These are phyloP conservation scores for Oplegnathus fasciatus DNA, from an alignment of 2,113 vertebrate species.

Conservation along the genomic window DNA sequence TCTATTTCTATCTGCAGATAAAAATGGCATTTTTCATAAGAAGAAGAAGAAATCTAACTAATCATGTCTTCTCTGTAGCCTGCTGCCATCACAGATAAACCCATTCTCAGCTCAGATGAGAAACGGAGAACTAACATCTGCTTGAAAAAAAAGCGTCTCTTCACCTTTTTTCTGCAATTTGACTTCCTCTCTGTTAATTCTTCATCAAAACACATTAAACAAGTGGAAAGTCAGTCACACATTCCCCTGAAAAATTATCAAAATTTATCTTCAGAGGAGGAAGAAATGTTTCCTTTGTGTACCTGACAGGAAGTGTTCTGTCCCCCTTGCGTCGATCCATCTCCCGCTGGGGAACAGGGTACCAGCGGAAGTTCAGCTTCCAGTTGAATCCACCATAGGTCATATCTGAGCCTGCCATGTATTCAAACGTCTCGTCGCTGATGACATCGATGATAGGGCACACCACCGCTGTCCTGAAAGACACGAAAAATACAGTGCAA, in stretches of 20 bases:
- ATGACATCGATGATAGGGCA: constrained; percentile 99
- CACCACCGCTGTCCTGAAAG: constrained; percentile 92
- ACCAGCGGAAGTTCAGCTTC: constrained; percentile 99
- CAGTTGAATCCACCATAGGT: constrained; percentile 99
- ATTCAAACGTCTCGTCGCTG: constrained; percentile 98
- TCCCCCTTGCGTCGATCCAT: constrained; percentile 98
- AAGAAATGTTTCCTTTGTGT: constrained; percentile 32
- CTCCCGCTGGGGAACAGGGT: constrained; percentile 96
- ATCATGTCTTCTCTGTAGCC: constrained; percentile 9
- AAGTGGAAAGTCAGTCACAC: background rate
- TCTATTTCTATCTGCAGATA: constrained; percentile 60
- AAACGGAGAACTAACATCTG: constrained; percentile 1
- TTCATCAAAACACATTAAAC: constrained; percentile 9
- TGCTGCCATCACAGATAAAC: constrained; percentile 21
- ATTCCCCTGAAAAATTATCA: background rate
- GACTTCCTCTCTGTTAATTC: background rate
- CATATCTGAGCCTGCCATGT: constrained; percentile 99
- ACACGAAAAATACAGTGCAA: constrained; percentile 4
- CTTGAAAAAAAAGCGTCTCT: background rate
- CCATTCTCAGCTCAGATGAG: constrained; percentile 10
- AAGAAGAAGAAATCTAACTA: constrained; percentile 6
- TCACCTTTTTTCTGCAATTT: background rate
- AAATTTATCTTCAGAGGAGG: constrained; percentile 1
- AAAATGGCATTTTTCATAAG: constrained; percentile 40
- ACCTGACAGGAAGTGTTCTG: constrained; percentile 96